Evolutionary conservation across 2,888 invertebrate genomes (phyloP).

Genomic region (Operophtera brumata): DNA sequence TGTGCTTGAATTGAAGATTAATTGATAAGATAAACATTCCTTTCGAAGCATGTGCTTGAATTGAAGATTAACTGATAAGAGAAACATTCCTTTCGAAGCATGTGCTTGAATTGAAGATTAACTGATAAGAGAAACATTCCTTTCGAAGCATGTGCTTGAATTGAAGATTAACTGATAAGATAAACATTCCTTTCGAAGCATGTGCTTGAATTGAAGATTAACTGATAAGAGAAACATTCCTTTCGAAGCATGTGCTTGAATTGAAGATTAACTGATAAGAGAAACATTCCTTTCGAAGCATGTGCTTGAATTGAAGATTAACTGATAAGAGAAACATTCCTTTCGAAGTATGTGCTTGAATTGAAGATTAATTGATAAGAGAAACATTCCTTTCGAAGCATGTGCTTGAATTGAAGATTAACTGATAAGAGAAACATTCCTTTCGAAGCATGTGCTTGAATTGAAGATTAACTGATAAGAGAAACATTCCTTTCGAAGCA

Average conservation of each 20-base stretch:
- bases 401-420: slow-evolving; percentile 1
- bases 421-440: slow-evolving; percentile 2
- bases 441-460: slow-evolving; percentile 1
- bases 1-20: slow-evolving; percentile 1
- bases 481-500: neutral
- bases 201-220: slow-evolving; percentile 1
- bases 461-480: slow-evolving; percentile 5
- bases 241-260: slow-evolving; percentile 1
- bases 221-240: slow-evolving; percentile 2
- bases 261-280: slow-evolving; percentile 5
- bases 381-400: neutral
- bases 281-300: neutral
- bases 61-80: slow-evolving; percentile 5
- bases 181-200: neutral
- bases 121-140: slow-evolving; percentile 2
- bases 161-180: slow-evolving; percentile 5
- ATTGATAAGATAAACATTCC: slow-evolving; percentile 1
- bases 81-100: neutral
- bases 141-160: slow-evolving; percentile 1
- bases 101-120: slow-evolving; percentile 1
- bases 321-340: slow-evolving; percentile 2
- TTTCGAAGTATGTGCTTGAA: slow-evolving; percentile 1
- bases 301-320: slow-evolving; percentile 1
- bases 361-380: slow-evolving; percentile 5
- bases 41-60: slow-evolving; percentile 1